These are phyloP conservation scores for Colletes latitarsis DNA, from an alignment of 1,140 invertebrate species.

Conservation along the genomic window DNA sequence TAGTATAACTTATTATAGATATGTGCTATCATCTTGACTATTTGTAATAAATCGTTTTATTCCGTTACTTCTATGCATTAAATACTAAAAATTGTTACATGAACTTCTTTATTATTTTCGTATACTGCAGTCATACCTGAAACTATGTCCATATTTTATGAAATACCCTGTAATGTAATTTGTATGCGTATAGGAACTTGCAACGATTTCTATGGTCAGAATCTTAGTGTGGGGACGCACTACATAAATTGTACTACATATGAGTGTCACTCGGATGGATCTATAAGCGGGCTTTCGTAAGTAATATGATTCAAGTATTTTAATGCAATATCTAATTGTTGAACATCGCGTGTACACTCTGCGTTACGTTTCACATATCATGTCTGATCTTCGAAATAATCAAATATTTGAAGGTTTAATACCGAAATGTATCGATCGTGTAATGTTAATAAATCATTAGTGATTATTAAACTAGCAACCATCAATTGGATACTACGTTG, in stretches of 20 bases:
- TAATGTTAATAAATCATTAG: background rate
- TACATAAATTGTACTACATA: background rate
- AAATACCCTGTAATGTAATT: background rate
- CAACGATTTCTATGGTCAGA: background rate
- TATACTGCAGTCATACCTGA: too few species aligned
- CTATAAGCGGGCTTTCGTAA: background rate
- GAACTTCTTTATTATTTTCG: too few species aligned
- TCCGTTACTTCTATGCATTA: too few species aligned
- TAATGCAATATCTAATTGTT: background rate
- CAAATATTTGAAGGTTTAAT: background rate
- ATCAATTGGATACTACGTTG: background rate
- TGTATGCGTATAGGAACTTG: constrained; percentile 6
- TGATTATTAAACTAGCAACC: background rate
- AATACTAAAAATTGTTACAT: too few species aligned
- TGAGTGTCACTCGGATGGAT: background rate
- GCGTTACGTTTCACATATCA: background rate
- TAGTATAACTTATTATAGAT: too few species aligned
- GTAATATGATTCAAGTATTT: constrained; percentile 3
- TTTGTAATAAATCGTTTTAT: too few species aligned
- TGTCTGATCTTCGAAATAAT: background rate
- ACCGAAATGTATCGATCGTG: background rate
- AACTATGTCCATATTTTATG: background rate
- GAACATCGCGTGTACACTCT: background rate
- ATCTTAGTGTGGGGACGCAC: background rate
- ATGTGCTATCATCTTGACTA: too few species aligned